phyloP scores from a whole-genome alignment of 2,113 vertebrate species.

The Bos javanicus region DNA sequence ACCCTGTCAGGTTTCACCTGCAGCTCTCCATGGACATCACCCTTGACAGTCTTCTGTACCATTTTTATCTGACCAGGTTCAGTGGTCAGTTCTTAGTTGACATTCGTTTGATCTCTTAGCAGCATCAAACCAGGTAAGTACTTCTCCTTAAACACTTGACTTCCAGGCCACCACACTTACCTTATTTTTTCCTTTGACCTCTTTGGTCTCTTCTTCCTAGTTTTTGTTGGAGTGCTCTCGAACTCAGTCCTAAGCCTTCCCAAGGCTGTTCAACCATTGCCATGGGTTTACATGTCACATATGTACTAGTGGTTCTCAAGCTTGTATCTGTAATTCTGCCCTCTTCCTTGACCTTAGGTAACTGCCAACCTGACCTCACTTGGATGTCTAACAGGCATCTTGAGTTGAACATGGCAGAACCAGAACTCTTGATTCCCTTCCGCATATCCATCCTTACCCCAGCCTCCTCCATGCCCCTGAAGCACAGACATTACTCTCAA shows the following conservation, averaged over 20 bases:
- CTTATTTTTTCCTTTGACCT: not conserved
- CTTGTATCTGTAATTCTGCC: not conserved
- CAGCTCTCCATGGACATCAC: not conserved
- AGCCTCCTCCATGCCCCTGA: not conserved
- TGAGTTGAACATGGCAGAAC: not conserved
- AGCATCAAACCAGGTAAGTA: not conserved
- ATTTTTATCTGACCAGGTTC: not conserved
- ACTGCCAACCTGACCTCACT: not conserved
- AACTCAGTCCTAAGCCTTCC: not conserved
- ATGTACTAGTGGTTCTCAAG: not conserved
- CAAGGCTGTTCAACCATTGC: not conserved
- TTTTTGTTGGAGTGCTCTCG: not conserved
- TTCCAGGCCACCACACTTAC: not conserved
- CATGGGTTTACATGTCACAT: not conserved
- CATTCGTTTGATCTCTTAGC: not conserved
- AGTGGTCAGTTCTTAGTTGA: not conserved
- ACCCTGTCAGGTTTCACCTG: no score
- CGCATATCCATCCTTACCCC: not conserved
- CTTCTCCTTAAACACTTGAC: not conserved
- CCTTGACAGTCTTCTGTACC: not conserved
- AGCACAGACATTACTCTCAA: not conserved
- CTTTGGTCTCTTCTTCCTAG: not conserved
- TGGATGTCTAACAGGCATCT: not conserved
- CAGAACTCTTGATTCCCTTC: not conserved
- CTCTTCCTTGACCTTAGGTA: not conserved